These are phyloP conservation scores for Popillia japonica DNA, from an alignment of 1,140 invertebrate species.

Conservation along the genomic window DNA sequence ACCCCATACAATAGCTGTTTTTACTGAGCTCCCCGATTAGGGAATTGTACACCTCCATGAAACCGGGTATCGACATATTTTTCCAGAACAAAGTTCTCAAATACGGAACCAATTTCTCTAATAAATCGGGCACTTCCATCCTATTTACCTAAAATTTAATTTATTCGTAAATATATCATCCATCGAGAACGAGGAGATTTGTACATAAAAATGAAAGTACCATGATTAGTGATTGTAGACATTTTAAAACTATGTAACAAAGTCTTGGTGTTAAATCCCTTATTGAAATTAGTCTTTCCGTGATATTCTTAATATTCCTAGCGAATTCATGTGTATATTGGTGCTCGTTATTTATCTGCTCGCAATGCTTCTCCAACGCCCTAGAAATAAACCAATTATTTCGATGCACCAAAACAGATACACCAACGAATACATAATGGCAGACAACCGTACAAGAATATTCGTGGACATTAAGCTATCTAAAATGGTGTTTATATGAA, in stretches of 20 bases:
- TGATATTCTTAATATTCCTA: slow-evolving; percentile 31
- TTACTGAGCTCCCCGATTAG: slow-evolving; percentile 29
- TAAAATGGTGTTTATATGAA: slow-evolving; percentile 26
- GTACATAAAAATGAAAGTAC: background rate
- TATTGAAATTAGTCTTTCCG: slow-evolving; percentile 15
- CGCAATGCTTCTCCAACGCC: slow-evolving; percentile 23
- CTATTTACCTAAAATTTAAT: slow-evolving; percentile 18
- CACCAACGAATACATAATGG: background rate
- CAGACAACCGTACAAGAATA: slow-evolving; percentile 1
- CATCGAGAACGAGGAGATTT: background rate
- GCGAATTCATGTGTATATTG: slow-evolving; percentile 26
- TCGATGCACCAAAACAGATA: background rate
- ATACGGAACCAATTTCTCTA: slow-evolving; percentile 29
- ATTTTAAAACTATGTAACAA: slow-evolving; percentile 34
- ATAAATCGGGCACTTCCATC: slow-evolving; percentile 22
- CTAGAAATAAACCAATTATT: slow-evolving; percentile 4
- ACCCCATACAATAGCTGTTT: slow-evolving; percentile 22
- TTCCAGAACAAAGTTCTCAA: slow-evolving; percentile 33
- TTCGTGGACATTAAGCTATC: slow-evolving; percentile 14
- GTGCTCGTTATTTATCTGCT: slow-evolving; percentile 7
- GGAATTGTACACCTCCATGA: background rate
- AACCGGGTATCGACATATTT: slow-evolving; percentile 19
- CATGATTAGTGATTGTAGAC: slow-evolving; percentile 10
- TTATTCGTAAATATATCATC: background rate
- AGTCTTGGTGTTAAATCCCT: slow-evolving; percentile 30